phyloP scores from a whole-genome alignment of 2,888 invertebrate genomes.

The Ectemnius cavifrons region DNA sequence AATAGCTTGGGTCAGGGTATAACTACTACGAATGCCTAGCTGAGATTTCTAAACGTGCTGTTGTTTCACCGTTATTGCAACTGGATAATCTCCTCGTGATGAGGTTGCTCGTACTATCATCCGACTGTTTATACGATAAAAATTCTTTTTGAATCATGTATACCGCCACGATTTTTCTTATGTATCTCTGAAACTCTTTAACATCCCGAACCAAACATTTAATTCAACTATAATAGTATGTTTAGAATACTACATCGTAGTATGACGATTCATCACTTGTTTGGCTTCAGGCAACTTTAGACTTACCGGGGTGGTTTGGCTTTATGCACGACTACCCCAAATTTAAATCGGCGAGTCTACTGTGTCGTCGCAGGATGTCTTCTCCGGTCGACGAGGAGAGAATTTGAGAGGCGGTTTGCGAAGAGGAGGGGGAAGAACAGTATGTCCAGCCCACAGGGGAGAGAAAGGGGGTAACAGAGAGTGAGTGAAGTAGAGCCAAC shows the following conservation, averaged over 20 bases:
- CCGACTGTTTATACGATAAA: no score
- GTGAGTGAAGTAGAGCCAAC: conserved; percentile 39
- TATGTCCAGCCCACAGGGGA: background rate
- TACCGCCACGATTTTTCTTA: no score
- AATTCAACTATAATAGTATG: no score
- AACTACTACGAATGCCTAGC: no score
- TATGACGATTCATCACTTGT: no score
- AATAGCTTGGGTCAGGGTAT: conserved; percentile 38
- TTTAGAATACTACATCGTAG: no score
- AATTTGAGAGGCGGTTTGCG: conserved; percentile 37
- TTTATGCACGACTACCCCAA: conserved; percentile 52
- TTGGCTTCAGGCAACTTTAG: no score
- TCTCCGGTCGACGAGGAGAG: conserved; percentile 54
- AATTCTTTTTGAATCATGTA: no score
- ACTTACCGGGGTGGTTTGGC: conserved; percentile 33
- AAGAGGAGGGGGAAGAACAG: conserved; percentile 35
- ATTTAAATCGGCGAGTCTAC: conserved; percentile 62
- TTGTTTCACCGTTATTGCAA: conserved; percentile 9
- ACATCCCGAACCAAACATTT: no score
- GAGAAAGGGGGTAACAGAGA: conserved; percentile 22
- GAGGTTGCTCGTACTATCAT: no score
- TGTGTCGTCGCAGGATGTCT: conserved; percentile 54
- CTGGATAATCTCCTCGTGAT: conserved; percentile 40
- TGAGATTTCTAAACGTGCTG: no score
- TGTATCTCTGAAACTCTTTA: no score